Evolutionary conservation across 2,888 invertebrate species (phyloP), one percentile per base, ranked within the genome.

Genomic region (Conchocele bisecta): DNA sequence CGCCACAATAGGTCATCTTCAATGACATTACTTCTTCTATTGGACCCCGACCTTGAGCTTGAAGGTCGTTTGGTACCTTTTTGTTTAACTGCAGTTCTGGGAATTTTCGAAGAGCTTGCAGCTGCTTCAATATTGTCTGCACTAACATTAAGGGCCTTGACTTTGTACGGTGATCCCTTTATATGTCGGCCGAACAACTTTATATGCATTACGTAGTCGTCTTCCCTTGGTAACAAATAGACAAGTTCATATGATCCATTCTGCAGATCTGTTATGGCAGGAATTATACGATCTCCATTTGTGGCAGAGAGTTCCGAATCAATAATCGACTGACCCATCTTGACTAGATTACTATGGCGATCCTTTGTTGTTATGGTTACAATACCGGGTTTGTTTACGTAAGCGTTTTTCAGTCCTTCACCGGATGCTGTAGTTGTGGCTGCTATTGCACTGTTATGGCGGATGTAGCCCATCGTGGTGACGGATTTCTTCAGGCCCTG

Each of bases 1-100:
- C 90, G 90, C 75, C 91, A 83, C 50, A 92, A 83, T 46, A 93
- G 88, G 82, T 93, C 93, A 82, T 93, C 93, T 75, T 92, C 92
- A 48, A 85, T 86, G 24, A 87, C 80, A 81, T 87, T 89, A 65
- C 91, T 91, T 64, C 91, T 89, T 33, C 90, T 81, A 56, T 91
- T 90, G 11, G 92, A 91, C 15, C 91, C 91, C 42, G 91, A 91
- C 65, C 90, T 83, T 73, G 90, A 89, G 77, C 91, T 91, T 53
- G 91, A 89, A 35, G 91, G 89, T 56, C 91, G 79, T 72, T 91
- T 91, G 20, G 89, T 90, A 9, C 90, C 90, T 63, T 89, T 85
- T 69, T 91, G 90, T 66, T 91, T 88, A 24, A 89, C 89, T 26
- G 86, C 90, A 26, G 91, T 90, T 54, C 90, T 83, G 15, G 90